Percentiles rank a stretch among this genome's conserved stretches.
phyloP scores from a whole-genome alignment of 1,140 invertebrate species.

The Littorina saxatilis region DNA sequence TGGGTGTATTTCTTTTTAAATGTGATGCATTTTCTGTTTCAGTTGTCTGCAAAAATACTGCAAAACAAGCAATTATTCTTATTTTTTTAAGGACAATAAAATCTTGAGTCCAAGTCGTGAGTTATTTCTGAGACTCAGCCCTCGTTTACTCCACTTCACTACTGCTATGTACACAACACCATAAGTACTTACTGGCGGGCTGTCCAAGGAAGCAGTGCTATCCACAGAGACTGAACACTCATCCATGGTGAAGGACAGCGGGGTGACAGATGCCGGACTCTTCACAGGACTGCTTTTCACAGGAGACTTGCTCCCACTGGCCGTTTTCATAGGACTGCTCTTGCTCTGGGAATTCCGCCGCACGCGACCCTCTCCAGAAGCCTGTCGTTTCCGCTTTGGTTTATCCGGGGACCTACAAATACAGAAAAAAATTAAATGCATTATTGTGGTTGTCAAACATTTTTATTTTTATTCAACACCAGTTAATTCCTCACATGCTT shows the following conservation, averaged over 20 bases:
- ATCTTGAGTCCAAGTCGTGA: too few relatives aligned
- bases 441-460: too few relatives aligned
- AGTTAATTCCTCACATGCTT: too few relatives aligned
- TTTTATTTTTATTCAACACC: too few relatives aligned
- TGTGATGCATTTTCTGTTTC: too few relatives aligned
- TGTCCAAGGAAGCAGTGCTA: background rate
- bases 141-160: too few relatives aligned
- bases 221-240: background rate
- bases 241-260: background rate
- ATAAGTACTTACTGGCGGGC: background rate
- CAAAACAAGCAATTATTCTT: too few relatives aligned
- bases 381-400: slow-evolving; percentile 29
- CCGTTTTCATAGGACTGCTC: slow-evolving; percentile 24
- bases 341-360: slow-evolving; percentile 35
- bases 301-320: slow-evolving; percentile 17
- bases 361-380: slow-evolving; percentile 29
- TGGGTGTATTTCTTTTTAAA: too few relatives aligned
- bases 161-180: background rate
- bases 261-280: background rate
- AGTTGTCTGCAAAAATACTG: too few relatives aligned
- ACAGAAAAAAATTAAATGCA: too few relatives aligned
- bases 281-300: slow-evolving; percentile 10
- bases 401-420: slow-evolving; percentile 24
- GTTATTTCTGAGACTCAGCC: too few relatives aligned
- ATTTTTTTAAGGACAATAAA: too few relatives aligned